These are phyloP conservation scores for Rhyacophila evoluta DNA, from an alignment of 2,888 invertebrate species.

Conservation along the genomic window DNA sequence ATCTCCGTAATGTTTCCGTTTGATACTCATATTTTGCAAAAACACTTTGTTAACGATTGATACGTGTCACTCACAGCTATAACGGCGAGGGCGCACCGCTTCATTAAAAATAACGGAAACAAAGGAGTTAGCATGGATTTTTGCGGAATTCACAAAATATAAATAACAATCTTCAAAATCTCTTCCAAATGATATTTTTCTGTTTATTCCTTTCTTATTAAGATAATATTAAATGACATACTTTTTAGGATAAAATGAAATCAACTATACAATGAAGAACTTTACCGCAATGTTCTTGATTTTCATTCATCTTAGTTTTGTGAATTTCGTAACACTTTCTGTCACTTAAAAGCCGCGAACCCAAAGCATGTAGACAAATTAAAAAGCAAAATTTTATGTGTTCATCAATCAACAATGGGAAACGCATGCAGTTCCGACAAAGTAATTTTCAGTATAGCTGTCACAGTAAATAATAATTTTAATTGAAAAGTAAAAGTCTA, in stretches of 20 bases:
- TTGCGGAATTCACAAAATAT: constrained; percentile 47
- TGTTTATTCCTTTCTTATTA: too few relatives aligned
- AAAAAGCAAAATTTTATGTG: constrained; percentile 29
- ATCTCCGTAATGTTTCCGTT: constrained; percentile 41
- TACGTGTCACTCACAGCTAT: constrained; percentile 49
- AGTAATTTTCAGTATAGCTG: constrained; percentile 36
- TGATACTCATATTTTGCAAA: constrained; percentile 54
- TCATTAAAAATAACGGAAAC: constrained; percentile 49
- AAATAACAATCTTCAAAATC: too few relatives aligned
- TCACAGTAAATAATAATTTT: constrained; percentile 10
- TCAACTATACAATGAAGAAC: too few relatives aligned
- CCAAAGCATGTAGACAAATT: constrained; percentile 46
- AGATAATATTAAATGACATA: too few relatives aligned
- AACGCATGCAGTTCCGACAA: constrained; percentile 46
- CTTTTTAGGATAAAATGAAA: too few relatives aligned
- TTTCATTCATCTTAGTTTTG: constrained; percentile 25
- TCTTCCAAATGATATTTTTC: too few relatives aligned
- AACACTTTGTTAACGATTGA: constrained; percentile 51
- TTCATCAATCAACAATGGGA: constrained; percentile 41
- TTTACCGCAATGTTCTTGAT: too few relatives aligned
- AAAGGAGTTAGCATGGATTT: constrained; percentile 51
- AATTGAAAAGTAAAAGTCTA: background rate
- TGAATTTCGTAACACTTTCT: constrained; percentile 43
- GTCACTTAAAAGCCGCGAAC: constrained; percentile 31
- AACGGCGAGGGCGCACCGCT: constrained; percentile 51